Evolutionary conservation across 2,113 vertebrate genomes (phyloP), one percentile per base, ranked within the genome.

Genomic region (Halichoeres trimaculatus): DNA sequence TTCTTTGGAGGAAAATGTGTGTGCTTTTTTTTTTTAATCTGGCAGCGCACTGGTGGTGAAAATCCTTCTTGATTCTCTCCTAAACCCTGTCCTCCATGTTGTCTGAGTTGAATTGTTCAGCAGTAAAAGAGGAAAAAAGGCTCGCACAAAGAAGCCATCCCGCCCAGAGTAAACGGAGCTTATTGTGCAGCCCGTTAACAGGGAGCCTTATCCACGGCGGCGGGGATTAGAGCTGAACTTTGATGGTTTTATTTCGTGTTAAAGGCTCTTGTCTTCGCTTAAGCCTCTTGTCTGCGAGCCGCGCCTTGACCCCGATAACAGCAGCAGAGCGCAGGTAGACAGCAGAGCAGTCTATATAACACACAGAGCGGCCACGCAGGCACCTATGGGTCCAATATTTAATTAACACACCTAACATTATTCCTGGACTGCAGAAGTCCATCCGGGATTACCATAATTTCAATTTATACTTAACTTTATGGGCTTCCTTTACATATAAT

Each of bases 271-370:
- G 91, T 90, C 83, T 90, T 74, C 26, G 16, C 65, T 84, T 92
- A 90, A 93, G 91, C 92, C 84, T 86, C 91, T 89, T 85, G 93
- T 90, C 88, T 84, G 85, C 60, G 78, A 65, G 77, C 62, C 69
- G 78, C 71, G 70, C 81, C 60, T 71, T 89, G 88, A 91, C 90
- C 91, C 86, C 62, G 88, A 90, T 89, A 88, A 88, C 53, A 67
- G 58, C 55, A 67, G 58, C 68, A 5, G 64, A 38, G 59, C 45
- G 1, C 77, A 84, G 81, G 88, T 81, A 69, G 23, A 67, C 58
- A 11, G 45, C 26, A 66, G 17, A 26, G 34, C 50, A 40, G 36
- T 43, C 5, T 5, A 35, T 2, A 26, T 17, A 48, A 48, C 19
- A 48, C 20, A n/a, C 58, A 36, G 34, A 54, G 61, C 34, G 35